Percentiles rank a stretch among this genome's conserved stretches.
Conservation (phyloP, 2,888 invertebrate genomes). For the Apantesis nais region DNA sequence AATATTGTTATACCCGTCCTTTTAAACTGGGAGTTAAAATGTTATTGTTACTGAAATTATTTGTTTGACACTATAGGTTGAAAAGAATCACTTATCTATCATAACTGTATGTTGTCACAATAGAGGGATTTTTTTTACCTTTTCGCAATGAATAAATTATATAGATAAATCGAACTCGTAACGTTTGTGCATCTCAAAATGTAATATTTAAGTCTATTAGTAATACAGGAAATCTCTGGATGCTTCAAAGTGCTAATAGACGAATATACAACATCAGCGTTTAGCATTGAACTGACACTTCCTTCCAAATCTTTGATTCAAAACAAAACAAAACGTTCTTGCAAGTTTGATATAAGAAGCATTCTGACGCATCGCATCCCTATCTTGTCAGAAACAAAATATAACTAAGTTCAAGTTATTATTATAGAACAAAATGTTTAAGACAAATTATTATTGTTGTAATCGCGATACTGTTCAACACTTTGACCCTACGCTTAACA, state of each 20-base stretch:
- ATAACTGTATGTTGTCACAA: too few relatives aligned
- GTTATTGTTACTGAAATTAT: too few relatives aligned
- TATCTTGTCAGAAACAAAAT: slow-evolving; percentile 14
- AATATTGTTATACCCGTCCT: too few relatives aligned
- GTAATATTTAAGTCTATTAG: slow-evolving; percentile 11
- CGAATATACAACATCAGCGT: slow-evolving; percentile 17
- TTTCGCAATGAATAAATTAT: slow-evolving; percentile 11
- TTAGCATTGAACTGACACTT: slow-evolving; percentile 22
- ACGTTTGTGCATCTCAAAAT: neutral
- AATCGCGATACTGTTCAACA: slow-evolving; percentile 40
- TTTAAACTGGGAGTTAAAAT: too few relatives aligned
- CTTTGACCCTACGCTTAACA: slow-evolving; percentile 49
- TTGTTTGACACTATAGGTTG: too few relatives aligned
- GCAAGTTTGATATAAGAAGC: slow-evolving; percentile 22
- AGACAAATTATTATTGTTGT: slow-evolving; percentile 53
- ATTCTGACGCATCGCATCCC: slow-evolving; percentile 37
- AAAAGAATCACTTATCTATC: too few relatives aligned
- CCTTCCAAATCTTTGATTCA: slow-evolving; percentile 7
- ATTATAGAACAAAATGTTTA: neutral
- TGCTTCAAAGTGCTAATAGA: slow-evolving; percentile 19
- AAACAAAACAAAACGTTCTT: slow-evolving; percentile 15
- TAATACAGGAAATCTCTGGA: slow-evolving; percentile 22
- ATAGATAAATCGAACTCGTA: neutral
- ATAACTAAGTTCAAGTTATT: neutral
- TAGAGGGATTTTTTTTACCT: slow-evolving; percentile 14